Conservation (phyloP, 2,888 invertebrate species). For the Hirtodrosophila alboralis region DNA sequence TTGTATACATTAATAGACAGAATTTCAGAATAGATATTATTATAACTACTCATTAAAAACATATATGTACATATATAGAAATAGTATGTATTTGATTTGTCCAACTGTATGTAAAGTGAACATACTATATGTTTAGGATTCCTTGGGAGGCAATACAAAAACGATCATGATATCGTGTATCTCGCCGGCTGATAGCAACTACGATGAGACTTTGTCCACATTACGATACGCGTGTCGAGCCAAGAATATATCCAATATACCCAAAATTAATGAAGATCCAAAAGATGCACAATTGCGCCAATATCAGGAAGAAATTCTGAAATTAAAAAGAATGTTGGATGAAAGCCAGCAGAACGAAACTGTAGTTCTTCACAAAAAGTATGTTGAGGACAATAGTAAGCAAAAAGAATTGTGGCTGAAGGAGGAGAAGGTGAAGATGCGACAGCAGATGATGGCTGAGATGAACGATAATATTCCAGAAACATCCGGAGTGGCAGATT, state of each 20-base stretch:
- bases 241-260: conserved; percentile 93
- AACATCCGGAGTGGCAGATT: background rate
- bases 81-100: background rate
- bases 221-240: conserved; percentile 93
- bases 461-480: conserved; percentile 58
- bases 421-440: conserved; percentile 84
- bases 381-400: conserved; percentile 3
- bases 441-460: conserved; percentile 80
- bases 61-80: too few relatives aligned
- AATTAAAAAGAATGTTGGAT: conserved; percentile 84
- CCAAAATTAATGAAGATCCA: conserved; percentile 94
- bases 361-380: conserved; percentile 2
- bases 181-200: conserved; percentile 92
- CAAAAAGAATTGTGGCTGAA: conserved; percentile 76
- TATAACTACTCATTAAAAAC: too few relatives aligned
- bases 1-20: too few relatives aligned
- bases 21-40: too few relatives aligned
- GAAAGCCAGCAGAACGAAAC: conserved; percentile 45
- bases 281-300: conserved; percentile 93
- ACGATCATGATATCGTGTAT: conserved; percentile 95
- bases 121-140: conserved; percentile 85
- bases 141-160: conserved; percentile 93
- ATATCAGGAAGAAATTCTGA: conserved; percentile 92
- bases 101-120: background rate
- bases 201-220: conserved; percentile 93